These are phyloP conservation scores for Anthophora plumipes DNA, from an alignment of 2,888 invertebrate species.

Conservation along the genomic window DNA sequence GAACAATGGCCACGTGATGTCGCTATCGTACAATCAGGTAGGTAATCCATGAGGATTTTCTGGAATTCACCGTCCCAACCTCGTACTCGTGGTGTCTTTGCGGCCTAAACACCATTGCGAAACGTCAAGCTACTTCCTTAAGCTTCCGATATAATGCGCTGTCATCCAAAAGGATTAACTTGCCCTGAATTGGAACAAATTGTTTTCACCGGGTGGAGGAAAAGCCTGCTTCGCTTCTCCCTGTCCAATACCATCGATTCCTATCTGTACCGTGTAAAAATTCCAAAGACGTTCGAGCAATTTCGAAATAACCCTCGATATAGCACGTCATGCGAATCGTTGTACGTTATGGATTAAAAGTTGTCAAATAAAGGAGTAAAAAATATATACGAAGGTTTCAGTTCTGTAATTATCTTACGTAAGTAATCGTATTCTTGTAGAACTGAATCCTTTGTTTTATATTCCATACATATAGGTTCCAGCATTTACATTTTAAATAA, in stretches of 20 bases:
- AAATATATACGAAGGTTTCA: no score
- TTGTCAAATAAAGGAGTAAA: background rate
- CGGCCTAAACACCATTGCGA: conserved; percentile 47
- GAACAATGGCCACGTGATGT: conserved; percentile 77
- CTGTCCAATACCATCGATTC: background rate
- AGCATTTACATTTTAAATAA: no score
- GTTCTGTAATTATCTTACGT: no score
- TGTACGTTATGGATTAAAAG: background rate
- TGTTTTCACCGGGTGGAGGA: conserved; percentile 43
- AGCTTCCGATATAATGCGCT: conserved; percentile 64
- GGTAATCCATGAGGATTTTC: conserved; percentile 78
- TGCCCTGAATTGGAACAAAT: conserved; percentile 67
- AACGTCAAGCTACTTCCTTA: conserved; percentile 47
- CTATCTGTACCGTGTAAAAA: background rate
- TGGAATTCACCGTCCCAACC: conserved; percentile 67
- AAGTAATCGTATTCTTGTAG: no score
- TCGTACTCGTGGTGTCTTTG: conserved; percentile 24
- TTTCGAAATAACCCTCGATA: no score
- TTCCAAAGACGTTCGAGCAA: background rate
- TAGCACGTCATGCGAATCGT: no score
- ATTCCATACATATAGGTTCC: no score
- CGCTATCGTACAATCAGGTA: conserved; percentile 77
- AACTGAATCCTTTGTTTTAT: no score
- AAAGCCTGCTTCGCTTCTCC: background rate
- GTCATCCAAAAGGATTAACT: conserved; percentile 73